A percentile compares a stretch with the other conserved stretches of the same genome.
Conservation (phyloP, 1,140 invertebrate species). For the Sogatella furcifera region DNA sequence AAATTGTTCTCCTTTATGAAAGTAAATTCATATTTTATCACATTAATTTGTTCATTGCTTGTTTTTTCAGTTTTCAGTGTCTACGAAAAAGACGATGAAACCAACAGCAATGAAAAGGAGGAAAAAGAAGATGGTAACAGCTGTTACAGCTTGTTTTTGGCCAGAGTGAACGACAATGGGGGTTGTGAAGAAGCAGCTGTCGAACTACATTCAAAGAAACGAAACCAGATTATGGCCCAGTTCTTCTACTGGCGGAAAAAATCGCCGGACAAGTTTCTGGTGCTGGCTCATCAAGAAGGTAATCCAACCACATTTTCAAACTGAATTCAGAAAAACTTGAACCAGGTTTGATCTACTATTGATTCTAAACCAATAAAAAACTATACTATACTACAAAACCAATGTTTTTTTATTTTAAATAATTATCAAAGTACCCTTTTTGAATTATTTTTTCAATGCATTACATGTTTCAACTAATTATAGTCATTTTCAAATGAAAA, state of each 20-base stretch:
- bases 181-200: too few relatives aligned
- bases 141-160: conserved; percentile 42
- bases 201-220: conserved; percentile 38
- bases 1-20: too few relatives aligned
- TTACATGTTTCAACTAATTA: not conserved
- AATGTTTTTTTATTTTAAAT: conserved; percentile 25
- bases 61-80: conserved; percentile 16
- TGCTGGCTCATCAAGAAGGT: conserved; percentile 72
- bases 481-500: too few relatives aligned
- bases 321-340: too few relatives aligned
- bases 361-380: conserved; percentile 26
- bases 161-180: conserved; percentile 37
- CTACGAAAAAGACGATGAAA: conserved; percentile 3
- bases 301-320: conserved; percentile 18
- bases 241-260: conserved; percentile 62
- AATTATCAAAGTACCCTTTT: too few relatives aligned
- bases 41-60: too few relatives aligned
- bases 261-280: conserved; percentile 47
- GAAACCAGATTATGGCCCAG: conserved; percentile 61
- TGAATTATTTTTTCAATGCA: not conserved
- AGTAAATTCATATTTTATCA: too few relatives aligned
- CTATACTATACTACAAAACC: conserved; percentile 41
- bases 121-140: conserved; percentile 32
- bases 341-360: conserved; percentile 1
- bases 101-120: not conserved